Conservation (phyloP, 2,113 vertebrate species). For the Sigmodon hispidus region DNA sequence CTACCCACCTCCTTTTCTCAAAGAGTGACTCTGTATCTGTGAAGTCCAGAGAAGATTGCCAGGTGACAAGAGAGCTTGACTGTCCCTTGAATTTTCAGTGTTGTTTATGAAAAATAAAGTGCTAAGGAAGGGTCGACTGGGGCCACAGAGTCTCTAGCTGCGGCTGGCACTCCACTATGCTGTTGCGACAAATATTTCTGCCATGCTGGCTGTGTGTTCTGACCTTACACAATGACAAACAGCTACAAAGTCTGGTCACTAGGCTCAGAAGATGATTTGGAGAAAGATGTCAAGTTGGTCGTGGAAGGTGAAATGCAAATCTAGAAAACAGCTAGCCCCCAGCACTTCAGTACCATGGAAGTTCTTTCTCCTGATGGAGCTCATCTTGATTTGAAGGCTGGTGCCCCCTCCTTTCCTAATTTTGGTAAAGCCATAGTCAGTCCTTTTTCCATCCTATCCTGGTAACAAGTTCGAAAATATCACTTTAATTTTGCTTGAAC, state of each 20-base stretch:
- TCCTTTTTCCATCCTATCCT: neutral
- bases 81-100: neutral
- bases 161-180: accelerated
- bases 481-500: neutral
- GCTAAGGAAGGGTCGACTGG: neutral
- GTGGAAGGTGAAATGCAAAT: neutral
- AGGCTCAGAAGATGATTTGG: neutral
- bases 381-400: too few species aligned
- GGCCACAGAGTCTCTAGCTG: neutral
- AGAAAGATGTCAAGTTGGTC: neutral
- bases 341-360: accelerated
- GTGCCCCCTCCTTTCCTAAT: neutral
- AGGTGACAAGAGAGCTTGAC: neutral
- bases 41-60: slow-evolving; percentile 7
- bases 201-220: neutral
- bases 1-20: neutral
- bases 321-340: neutral
- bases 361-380: neutral
- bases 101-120: neutral
- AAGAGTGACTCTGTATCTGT: neutral
- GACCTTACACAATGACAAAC: neutral
- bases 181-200: neutral
- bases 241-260: neutral
- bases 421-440: neutral
- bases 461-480: neutral